These are phyloP conservation scores for Tragulus kanchil DNA, from an alignment of 2,113 vertebrate species.

Conservation along the genomic window DNA sequence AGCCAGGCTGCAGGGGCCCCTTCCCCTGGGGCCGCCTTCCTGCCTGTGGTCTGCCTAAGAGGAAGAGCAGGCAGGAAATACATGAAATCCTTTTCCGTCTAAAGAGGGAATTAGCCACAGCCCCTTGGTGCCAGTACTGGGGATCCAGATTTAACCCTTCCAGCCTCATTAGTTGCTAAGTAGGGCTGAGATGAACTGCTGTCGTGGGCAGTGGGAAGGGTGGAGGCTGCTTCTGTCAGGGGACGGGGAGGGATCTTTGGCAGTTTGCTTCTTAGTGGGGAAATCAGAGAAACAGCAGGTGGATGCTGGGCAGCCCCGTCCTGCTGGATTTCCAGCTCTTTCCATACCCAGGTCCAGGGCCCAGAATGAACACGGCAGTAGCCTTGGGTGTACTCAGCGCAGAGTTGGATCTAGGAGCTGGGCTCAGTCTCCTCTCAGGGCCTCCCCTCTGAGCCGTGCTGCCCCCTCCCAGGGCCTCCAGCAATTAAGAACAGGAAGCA, in stretches of 20 bases:
- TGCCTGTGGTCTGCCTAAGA: neutral
- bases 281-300: neutral
- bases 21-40: neutral
- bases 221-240: neutral
- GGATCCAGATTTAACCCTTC: constrained; percentile 68
- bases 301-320: neutral
- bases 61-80: neutral
- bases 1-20: neutral
- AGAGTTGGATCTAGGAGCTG: neutral
- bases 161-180: constrained; percentile 60
- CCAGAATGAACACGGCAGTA: neutral
- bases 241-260: neutral
- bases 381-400: neutral
- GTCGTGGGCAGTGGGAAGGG: neutral
- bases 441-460: neutral
- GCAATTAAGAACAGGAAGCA: neutral
- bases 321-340: neutral
- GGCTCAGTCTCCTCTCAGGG: neutral
- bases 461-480: neutral
- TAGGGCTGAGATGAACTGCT: neutral
- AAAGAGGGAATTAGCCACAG: neutral
- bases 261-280: neutral
- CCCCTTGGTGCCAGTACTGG: neutral
- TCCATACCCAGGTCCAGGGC: too few relatives aligned
- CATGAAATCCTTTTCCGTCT: neutral